Evolutionary conservation across 1,140 invertebrate genomes (phyloP).

Genomic region (Bradynema listronoti): DNA sequence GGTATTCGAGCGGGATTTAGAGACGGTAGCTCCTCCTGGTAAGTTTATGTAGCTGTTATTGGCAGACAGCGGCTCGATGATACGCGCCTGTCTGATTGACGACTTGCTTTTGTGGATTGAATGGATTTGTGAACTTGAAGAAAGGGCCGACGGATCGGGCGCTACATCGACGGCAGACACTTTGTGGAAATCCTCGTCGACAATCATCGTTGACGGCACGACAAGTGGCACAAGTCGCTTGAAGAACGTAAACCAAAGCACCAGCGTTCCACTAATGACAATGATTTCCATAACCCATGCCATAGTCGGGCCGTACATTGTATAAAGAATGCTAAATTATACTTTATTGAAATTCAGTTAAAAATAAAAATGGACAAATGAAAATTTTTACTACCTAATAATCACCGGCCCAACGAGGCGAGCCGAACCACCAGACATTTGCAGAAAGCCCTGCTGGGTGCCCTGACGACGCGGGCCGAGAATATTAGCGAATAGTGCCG

Average conservation of each 20-base stretch:
- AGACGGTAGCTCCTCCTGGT: too few species aligned
- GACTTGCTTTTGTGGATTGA: too few species aligned
- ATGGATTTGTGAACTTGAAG: too few species aligned
- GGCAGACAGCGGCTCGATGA: too few species aligned
- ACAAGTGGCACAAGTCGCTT: slow-evolving; percentile 8
- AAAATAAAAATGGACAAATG: neutral
- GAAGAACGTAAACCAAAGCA: slow-evolving; percentile 35
- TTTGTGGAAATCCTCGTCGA: too few species aligned
- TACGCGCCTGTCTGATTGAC: too few species aligned
- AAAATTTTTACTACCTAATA: slow-evolving; percentile 23
- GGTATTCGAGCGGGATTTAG: too few species aligned
- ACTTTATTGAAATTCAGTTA: neutral
- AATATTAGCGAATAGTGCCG: slow-evolving; percentile 44
- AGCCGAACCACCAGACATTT: neutral
- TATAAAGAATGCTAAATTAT: slow-evolving; percentile 1
- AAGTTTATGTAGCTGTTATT: too few species aligned
- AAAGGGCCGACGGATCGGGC: too few species aligned
- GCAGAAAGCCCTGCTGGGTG: slow-evolving; percentile 36
- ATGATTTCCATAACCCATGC: slow-evolving; percentile 21
- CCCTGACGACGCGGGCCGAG: slow-evolving; percentile 43
- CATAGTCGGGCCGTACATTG: slow-evolving; percentile 4
- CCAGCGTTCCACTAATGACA: slow-evolving; percentile 18
- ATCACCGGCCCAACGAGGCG: neutral
- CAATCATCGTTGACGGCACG: too few species aligned
- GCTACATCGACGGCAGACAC: too few species aligned